These are phyloP conservation scores for Spicauda simplicius DNA, from an alignment of 2,888 invertebrate species.

Conservation along the genomic window DNA sequence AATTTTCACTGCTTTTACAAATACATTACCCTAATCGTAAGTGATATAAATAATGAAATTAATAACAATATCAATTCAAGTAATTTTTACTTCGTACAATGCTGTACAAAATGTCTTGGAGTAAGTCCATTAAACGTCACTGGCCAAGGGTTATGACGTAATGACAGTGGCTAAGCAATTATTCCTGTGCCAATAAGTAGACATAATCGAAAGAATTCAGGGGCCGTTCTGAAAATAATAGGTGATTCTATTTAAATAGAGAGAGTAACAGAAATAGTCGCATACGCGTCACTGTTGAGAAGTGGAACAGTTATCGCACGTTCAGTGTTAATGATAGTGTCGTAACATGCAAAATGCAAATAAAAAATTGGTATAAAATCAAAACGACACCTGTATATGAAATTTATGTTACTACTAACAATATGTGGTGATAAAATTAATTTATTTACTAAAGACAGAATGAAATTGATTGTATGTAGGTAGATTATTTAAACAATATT, in stretches of 20 bases:
- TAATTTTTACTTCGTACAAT: background rate
- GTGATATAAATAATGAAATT: background rate
- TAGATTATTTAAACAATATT: too few relatives aligned
- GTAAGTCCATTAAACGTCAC: slow-evolving; percentile 1
- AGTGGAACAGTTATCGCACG: slow-evolving; percentile 59
- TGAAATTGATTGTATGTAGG: too few relatives aligned
- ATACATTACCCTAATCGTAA: background rate
- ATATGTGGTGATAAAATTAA: too few relatives aligned
- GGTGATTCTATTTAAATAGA: slow-evolving; percentile 72
- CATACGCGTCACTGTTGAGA: slow-evolving; percentile 63
- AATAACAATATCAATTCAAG: background rate
- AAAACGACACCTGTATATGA: background rate
- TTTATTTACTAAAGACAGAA: too few relatives aligned
- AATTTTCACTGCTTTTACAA: slow-evolving; percentile 7
- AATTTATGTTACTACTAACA: background rate
- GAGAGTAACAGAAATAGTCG: slow-evolving; percentile 71
- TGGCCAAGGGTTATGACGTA: slow-evolving; percentile 30
- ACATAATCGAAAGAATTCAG: slow-evolving; percentile 59
- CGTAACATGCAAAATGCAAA: slow-evolving; percentile 54
- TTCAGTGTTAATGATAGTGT: slow-evolving; percentile 52
- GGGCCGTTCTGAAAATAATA: slow-evolving; percentile 73
- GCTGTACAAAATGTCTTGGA: background rate
- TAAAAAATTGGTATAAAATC: slow-evolving; percentile 3
- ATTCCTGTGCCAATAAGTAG: slow-evolving; percentile 22
- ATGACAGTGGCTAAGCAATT: slow-evolving; percentile 14